A percentile compares a stretch with the other conserved stretches of the same genome.
phyloP scores from a whole-genome alignment of 2,888 invertebrate species.

The Leptopterna dolabrata region DNA sequence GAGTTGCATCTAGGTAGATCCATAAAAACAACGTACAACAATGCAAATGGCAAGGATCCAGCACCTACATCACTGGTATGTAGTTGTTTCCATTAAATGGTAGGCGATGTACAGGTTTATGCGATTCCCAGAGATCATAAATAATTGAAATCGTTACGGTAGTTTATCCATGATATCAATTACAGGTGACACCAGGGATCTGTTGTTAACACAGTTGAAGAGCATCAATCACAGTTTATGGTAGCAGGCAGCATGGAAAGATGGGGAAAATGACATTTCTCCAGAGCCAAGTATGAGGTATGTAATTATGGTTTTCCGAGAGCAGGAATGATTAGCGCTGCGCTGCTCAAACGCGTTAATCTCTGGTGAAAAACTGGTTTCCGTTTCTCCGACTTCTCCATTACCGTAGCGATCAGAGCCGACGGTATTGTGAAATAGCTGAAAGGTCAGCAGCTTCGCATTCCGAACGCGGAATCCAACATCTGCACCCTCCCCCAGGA shows the following conservation, averaged over 20 bases:
- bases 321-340: not conserved
- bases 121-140: no score
- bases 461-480: not conserved
- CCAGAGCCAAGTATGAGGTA: not conserved
- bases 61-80: no score
- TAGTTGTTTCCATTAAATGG: no score
- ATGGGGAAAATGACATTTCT: not conserved
- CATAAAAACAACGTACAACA: no score
- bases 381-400: slow-evolving; percentile 15
- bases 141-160: no score
- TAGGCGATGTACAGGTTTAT: no score
- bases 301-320: not conserved
- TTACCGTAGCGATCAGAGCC: slow-evolving; percentile 10
- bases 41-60: no score
- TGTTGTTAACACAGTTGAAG: no score
- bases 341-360: not conserved
- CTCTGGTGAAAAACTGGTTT: not conserved
- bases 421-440: slow-evolving; percentile 17
- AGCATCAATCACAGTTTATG: not conserved
- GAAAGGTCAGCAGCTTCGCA: slow-evolving; percentile 13
- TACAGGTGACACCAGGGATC: no score
- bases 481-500: not conserved
- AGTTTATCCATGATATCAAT: no score
- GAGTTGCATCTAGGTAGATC: no score
- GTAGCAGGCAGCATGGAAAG: not conserved